A percentile compares a stretch with the other conserved stretches of the same genome.
phyloP scores from a whole-genome alignment of 2,797 vertebrate species.

The Artibeus lituratus region DNA sequence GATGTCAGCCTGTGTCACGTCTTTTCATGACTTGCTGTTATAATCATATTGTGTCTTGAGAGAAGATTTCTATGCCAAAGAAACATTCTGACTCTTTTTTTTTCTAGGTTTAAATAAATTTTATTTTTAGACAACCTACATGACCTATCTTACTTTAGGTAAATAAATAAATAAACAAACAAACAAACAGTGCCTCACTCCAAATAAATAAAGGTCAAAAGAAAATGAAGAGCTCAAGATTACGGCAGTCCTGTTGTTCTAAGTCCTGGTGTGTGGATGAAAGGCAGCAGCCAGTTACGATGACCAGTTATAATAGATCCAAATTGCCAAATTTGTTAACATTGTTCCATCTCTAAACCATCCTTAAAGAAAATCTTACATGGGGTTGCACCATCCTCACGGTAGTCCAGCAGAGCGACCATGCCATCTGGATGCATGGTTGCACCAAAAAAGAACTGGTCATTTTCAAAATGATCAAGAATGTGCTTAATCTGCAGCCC shows the following conservation, averaged over 20 bases:
- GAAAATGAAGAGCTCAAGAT: background rate
- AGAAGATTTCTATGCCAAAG: slow-evolving; percentile 30
- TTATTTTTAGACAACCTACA: background rate
- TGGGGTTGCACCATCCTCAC: background rate
- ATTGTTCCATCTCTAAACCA: background rate
- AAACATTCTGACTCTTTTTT: background rate
- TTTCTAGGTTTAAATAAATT: background rate
- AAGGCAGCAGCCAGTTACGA: background rate
- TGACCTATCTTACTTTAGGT: background rate
- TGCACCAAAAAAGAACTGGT: background rate
- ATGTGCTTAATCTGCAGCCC: background rate
- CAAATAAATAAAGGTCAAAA: background rate
- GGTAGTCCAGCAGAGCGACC: background rate
- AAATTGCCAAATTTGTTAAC: background rate
- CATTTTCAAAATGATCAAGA: background rate
- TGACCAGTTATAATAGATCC: background rate
- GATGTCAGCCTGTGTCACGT: background rate
- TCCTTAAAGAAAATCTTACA: background rate
- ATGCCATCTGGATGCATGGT: background rate
- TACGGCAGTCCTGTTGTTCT: background rate
- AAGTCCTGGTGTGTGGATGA: background rate
- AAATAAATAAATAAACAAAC: background rate
- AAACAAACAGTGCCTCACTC: background rate
- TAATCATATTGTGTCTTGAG: background rate
- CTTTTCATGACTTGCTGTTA: slow-evolving; percentile 19